A percentile compares a stretch with the other conserved stretches of the same genome.
Evolutionary conservation across 2,888 invertebrate species (phyloP).

Genomic region (Drosophila rubida): DNA sequence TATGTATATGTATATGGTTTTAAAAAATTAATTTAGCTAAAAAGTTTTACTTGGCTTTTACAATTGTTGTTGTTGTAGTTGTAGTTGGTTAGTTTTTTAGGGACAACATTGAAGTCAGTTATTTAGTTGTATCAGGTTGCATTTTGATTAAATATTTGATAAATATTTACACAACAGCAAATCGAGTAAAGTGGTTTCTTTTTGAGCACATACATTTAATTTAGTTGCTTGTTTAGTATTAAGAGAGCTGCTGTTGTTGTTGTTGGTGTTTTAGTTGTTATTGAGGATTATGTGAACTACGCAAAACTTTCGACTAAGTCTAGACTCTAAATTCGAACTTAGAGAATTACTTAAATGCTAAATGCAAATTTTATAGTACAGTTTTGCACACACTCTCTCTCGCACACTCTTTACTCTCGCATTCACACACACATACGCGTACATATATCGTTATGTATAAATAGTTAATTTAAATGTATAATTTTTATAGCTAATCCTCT

Average conservation of each 20-base stretch:
- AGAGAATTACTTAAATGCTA: conserved; percentile 60
- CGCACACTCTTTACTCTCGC: not conserved
- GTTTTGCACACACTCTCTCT: conserved; percentile 41
- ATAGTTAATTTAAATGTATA: conserved; percentile 59
- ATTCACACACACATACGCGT: not conserved
- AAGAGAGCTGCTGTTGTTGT: conserved; percentile 35
- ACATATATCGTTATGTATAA: conserved; percentile 29
- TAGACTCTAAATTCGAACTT: conserved; percentile 73
- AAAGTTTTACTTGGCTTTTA: conserved; percentile 76
- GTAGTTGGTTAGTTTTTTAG: conserved; percentile 22
- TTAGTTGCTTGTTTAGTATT: conserved; percentile 26
- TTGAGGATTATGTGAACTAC: conserved; percentile 38
- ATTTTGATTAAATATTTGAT: conserved; percentile 59
- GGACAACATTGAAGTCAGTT: conserved; percentile 40
- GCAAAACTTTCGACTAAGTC: conserved; percentile 57
- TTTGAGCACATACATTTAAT: conserved; percentile 59
- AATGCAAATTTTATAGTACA: conserved; percentile 75
- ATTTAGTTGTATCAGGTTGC: conserved; percentile 57
- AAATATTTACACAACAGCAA: conserved; percentile 70
- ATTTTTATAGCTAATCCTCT: conserved; percentile 51
- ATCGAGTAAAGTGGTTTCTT: conserved; percentile 36
- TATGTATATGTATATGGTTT: conserved; percentile 54
- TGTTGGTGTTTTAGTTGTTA: conserved; percentile 38
- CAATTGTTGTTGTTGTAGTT: conserved; percentile 33
- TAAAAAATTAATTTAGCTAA: conserved; percentile 80